These are phyloP conservation scores for Congeria kusceri DNA, from an alignment of 2,888 invertebrate species.

Conservation along the genomic window DNA sequence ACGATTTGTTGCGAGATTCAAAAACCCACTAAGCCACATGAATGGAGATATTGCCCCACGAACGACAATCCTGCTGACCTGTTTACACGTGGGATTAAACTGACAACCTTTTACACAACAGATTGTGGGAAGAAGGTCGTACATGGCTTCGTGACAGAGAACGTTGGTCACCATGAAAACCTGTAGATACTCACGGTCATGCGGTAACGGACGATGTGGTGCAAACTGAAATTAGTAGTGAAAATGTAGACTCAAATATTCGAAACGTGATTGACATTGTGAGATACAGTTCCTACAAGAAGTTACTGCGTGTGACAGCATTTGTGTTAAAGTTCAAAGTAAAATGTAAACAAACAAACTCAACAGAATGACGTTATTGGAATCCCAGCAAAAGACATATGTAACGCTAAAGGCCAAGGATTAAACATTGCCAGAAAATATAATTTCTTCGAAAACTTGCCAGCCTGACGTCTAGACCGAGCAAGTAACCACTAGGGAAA, in stretches of 20 bases:
- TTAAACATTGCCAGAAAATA: background rate
- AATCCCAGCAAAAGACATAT: background rate
- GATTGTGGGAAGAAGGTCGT: conserved; percentile 2
- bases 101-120: conserved; percentile 2
- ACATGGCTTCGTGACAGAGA: background rate
- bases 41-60: conserved; percentile 32
- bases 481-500: background rate
- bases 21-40: background rate
- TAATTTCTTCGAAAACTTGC: too few relatives aligned
- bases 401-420: too few relatives aligned
- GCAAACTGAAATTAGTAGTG: too few relatives aligned
- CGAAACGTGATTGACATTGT: conserved; percentile 11
- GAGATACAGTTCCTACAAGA: conserved; percentile 5
- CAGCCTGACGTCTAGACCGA: background rate
- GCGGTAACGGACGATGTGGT: too few relatives aligned
- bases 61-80: conserved; percentile 28
- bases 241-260: background rate
- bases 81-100: conserved; percentile 12
- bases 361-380: background rate
- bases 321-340: conserved; percentile 8
- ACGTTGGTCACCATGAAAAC: conserved; percentile 3
- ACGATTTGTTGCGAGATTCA: conserved; percentile 6
- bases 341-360: background rate
- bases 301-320: conserved; percentile 18
- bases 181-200: too few relatives aligned